Base-by-base conservation (phyloP, 2,888 invertebrate species). In the Drosophila mimetica region DNA sequence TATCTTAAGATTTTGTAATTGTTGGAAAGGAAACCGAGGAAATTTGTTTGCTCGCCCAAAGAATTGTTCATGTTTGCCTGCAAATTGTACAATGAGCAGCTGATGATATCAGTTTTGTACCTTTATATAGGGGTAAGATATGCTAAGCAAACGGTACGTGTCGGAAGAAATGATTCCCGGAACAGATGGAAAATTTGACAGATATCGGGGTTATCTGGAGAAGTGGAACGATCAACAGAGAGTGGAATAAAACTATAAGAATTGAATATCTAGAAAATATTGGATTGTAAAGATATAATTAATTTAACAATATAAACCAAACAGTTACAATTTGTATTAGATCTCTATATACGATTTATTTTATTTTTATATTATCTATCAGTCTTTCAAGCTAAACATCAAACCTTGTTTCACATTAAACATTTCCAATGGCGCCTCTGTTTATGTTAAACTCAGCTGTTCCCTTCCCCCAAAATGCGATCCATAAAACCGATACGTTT, bases 11-110 rank as follows among this genome's bases (percentile, higher is more conserved):
- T 57, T 77, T 61, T 53, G 64, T 74, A 76, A 79, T 76, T 82
- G 73, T 8, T 8, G 28, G 8, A 28, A 28, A 9, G 25, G 25
- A 44, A 55, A 47, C 16, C 34, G n/a, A 34, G 42, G 20, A 73
- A 55, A 47, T 74, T 47, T 66, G 66, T 48, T 73, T 50, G 44
- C 54, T 25, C 32, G 25, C 11, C 18, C 39, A 20, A 54, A 42
- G 57, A 44, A 46, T 4, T 58, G 46, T 53, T 66, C 50, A 44
- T 63, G 72, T 86, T 80, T 86, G 46, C 72, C 72, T 59, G 81
- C 85, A 74, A 86, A 86, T 80, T 80, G 80, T 72, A 61, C 71
- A 67, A 50, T 37, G 50, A 50, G 58, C 69, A 69, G 72, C 61
- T 37, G 50, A 44, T 50, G 57, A 20, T 58, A 32, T 57, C 32